Evolutionary conservation across 2,113 vertebrate genomes (phyloP).

Genomic region (Aythya baeri): DNA sequence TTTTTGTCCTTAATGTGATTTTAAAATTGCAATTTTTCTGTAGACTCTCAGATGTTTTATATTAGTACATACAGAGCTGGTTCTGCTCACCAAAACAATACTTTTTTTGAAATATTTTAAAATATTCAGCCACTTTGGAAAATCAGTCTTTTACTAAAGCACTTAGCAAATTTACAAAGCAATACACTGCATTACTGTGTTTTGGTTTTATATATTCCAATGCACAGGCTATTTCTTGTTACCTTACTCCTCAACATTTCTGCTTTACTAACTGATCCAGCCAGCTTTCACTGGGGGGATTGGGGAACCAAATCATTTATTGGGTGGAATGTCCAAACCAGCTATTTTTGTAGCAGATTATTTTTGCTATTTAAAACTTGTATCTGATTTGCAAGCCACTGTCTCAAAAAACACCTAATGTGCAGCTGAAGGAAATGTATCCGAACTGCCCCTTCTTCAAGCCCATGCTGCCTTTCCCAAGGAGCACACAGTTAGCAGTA

Average conservation of each 20-base stretch:
- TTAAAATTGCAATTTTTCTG: background rate
- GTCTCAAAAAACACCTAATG: background rate
- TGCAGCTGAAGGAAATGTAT: background rate
- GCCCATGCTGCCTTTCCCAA: background rate
- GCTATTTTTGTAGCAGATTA: background rate
- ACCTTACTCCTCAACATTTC: background rate
- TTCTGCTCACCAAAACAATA: background rate
- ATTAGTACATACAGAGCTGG: background rate
- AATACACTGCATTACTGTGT: background rate
- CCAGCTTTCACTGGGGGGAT: background rate
- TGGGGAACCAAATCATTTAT: background rate
- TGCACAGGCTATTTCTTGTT: background rate
- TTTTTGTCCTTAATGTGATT: background rate
- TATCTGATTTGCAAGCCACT: background rate
- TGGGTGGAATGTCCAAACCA: background rate
- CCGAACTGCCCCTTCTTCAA: background rate
- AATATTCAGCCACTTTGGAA: background rate
- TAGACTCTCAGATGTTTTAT: background rate
- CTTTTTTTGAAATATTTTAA: background rate
- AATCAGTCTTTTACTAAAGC: background rate
- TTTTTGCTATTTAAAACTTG: background rate
- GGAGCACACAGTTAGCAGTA: background rate
- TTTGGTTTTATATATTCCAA: background rate
- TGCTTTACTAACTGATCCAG: background rate
- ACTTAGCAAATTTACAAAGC: background rate